These are phyloP conservation scores for Bovichtus variegatus DNA, from an alignment of 2,797 vertebrate species.

Conservation along the genomic window DNA sequence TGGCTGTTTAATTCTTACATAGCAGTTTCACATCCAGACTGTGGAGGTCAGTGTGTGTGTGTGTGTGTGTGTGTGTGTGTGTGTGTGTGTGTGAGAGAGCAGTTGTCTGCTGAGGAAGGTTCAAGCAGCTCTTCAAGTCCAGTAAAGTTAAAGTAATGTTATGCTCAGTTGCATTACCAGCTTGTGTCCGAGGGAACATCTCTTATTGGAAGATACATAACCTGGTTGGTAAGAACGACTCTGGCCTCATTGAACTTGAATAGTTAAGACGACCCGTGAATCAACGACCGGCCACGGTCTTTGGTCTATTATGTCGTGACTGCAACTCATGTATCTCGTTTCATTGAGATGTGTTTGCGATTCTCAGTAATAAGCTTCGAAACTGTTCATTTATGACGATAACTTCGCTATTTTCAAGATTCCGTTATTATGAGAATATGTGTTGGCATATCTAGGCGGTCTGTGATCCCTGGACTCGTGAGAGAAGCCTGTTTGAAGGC, in stretches of 20 bases:
- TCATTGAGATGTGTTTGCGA: neutral
- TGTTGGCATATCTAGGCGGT: neutral
- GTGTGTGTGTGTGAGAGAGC: neutral
- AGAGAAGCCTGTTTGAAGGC: neutral
- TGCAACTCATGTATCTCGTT: no score
- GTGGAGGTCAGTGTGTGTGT: no score
- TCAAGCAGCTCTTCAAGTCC: conserved; percentile 52
- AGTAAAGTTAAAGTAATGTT: conserved; percentile 65
- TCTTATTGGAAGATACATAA: conserved; percentile 18
- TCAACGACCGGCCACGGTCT: no score
- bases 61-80: neutral
- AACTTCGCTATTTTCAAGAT: conserved; percentile 4
- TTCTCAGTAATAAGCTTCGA: conserved; percentile 1
- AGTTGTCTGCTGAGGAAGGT: conserved; percentile 12
- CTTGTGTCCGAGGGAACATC: no score
- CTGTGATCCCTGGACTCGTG: neutral
- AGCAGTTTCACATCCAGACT: no score
- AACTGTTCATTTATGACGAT: neutral
- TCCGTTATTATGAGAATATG: neutral
- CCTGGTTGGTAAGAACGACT: conserved; percentile 32
- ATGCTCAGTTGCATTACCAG: conserved; percentile 64
- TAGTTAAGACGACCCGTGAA: neutral
- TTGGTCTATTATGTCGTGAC: no score
- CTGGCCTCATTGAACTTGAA: neutral
- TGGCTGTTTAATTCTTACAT: no score